These are phyloP conservation scores for Marcusenius ussheri DNA, from an alignment of 2,113 vertebrate genomes.

Conservation along the genomic window DNA sequence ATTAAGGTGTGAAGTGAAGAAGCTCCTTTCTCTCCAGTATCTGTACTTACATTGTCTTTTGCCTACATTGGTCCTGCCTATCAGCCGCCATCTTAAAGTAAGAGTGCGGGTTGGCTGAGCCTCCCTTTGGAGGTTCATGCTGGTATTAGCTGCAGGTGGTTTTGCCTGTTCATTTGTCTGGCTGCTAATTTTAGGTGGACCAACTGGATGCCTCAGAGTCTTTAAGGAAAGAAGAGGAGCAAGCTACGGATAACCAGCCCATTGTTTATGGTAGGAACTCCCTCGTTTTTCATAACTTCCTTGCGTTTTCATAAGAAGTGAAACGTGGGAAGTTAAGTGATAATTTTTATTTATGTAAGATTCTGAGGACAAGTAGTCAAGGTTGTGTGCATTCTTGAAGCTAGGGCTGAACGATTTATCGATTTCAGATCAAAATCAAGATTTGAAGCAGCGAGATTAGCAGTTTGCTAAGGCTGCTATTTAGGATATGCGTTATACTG, in stretches of 20 bases:
- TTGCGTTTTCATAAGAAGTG: background rate
- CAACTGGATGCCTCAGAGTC: slow-evolving; percentile 96
- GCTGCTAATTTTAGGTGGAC: slow-evolving; percentile 74
- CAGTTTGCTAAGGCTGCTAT: no score
- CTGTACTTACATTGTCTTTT: background rate
- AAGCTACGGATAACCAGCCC: slow-evolving; percentile 94
- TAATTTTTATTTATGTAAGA: background rate
- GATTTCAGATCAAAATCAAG: background rate
- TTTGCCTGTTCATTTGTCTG: slow-evolving; percentile 12
- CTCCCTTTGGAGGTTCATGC: background rate
- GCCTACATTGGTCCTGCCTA: slow-evolving; percentile 9
- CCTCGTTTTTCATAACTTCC: background rate
- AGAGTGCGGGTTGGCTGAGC: background rate
- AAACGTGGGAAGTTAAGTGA: background rate
- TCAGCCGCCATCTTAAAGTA: background rate
- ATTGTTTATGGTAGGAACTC: slow-evolving; percentile 88
- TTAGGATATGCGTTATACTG: no score
- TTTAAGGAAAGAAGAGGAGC: slow-evolving; percentile 97
- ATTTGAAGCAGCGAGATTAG: no score
- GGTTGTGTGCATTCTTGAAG: background rate
- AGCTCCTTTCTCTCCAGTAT: background rate
- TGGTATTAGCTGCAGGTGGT: background rate
- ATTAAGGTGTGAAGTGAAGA: background rate
- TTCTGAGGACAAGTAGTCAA: background rate
- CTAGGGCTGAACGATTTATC: no score